Conservation (phyloP, 1,140 invertebrate species). For the Calephelis virginiensis region DNA sequence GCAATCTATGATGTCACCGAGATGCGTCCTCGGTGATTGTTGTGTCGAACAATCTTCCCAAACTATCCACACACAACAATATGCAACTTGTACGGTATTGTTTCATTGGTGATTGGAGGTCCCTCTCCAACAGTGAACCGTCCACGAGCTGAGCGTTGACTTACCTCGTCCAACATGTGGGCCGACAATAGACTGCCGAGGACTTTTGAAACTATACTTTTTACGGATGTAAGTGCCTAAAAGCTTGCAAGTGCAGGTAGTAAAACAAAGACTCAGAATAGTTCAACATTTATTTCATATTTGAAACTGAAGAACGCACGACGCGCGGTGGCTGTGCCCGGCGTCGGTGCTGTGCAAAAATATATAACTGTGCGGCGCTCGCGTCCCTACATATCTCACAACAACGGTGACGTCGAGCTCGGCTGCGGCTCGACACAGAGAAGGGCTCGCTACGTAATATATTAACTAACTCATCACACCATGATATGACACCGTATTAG, state of each 20-base stretch:
- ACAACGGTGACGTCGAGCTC: constrained; percentile 39
- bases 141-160: too few relatives aligned
- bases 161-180: too few relatives aligned
- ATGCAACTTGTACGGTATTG: too few relatives aligned
- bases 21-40: too few relatives aligned
- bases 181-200: too few relatives aligned
- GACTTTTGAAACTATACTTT: too few relatives aligned
- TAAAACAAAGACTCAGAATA: constrained; percentile 16
- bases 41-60: too few relatives aligned
- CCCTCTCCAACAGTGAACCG: too few relatives aligned
- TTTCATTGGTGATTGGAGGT: too few relatives aligned
- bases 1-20: too few relatives aligned
- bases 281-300: constrained; percentile 22
- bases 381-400: constrained; percentile 40
- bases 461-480: constrained; percentile 54
- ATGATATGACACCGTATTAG: constrained; percentile 62
- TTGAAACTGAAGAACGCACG: constrained; percentile 1
- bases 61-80: too few relatives aligned
- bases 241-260: neutral
- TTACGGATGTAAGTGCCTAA: too few relatives aligned
- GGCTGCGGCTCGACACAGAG: constrained; percentile 3
- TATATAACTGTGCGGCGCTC: constrained; percentile 62
- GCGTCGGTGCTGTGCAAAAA: constrained; percentile 54
- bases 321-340: constrained; percentile 1
- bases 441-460: constrained; percentile 22